A percentile compares a stretch with the other conserved stretches of the same genome.
phyloP scores from a whole-genome alignment of 37 sponge, comb jelly and placozoan genomes.

The Sycon ciliatum region DNA sequence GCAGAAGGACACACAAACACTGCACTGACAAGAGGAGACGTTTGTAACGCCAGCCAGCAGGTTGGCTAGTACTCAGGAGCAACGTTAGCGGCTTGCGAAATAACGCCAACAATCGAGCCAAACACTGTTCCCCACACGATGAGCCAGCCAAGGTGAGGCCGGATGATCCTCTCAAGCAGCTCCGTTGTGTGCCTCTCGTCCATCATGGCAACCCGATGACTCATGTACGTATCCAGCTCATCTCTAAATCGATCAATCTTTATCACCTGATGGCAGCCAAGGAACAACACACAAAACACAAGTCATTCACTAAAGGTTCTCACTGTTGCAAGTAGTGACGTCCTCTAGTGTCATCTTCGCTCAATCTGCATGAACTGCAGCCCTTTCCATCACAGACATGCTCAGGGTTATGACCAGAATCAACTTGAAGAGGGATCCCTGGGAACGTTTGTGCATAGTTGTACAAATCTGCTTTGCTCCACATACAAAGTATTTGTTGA shows the following conservation, averaged over 20 bases:
- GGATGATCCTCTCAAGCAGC: conserved; percentile 41
- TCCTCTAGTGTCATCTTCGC: not conserved
- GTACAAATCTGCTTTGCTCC: too few relatives aligned
- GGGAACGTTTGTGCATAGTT: too few relatives aligned
- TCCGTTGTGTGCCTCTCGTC: conserved; percentile 24
- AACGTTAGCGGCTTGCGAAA: conserved; percentile 35
- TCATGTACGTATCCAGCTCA: conserved; percentile 59
- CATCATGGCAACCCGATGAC: conserved; percentile 31
- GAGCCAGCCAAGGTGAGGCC: conserved; percentile 50
- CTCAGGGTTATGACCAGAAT: not conserved
- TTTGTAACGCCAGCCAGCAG: too few relatives aligned
- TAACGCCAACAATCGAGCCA: conserved; percentile 44
- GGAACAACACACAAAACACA: not conserved
- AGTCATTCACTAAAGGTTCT: not conserved
- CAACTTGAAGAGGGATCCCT: too few relatives aligned
- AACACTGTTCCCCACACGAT: conserved; percentile 64
- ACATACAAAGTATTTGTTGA: too few relatives aligned
- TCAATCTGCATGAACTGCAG: not conserved
- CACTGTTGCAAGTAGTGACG: not conserved
- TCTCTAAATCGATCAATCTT: conserved; percentile 38
- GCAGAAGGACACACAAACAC: too few relatives aligned
- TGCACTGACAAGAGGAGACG: too few relatives aligned
- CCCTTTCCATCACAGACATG: not conserved
- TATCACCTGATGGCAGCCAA: conserved; percentile 13
- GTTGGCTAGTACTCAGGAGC: conserved; percentile 14